Base-by-base conservation (phyloP, 2,888 invertebrate genomes). In the Lucinisca nassula region DNA sequence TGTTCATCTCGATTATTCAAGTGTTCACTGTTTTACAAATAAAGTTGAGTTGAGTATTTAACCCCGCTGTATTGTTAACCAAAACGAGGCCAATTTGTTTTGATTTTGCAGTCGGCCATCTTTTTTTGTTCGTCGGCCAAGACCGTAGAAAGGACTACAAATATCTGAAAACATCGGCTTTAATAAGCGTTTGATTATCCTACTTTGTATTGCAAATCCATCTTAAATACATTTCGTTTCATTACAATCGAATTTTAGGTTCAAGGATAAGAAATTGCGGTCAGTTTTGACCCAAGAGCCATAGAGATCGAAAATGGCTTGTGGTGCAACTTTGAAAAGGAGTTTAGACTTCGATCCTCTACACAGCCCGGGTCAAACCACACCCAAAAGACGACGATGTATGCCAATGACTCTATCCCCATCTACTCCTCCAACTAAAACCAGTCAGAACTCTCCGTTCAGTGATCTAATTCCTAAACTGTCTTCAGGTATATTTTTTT, bases 331-430 rank as follows among this genome's bases (percentile, higher is more conserved):
- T 95, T 97, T 99, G 93, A 99, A 99, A 97, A 97, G 99, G 97
- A 98, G 98, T 96, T 97, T 98, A 96, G 99, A 99, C 96, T 99
- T 99, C 98, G 99, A 99, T 97, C 98, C 98, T 92, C 97, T 98
- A 91, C 97, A 98, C 97, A 98, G 98, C 96, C 96, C 97, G 27
- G 89, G 93, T 10, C 97, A 97, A 87, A 97, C 98, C 95, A 98
- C 98, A 85, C 98, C 98, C 40, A 99, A 99, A 97, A 97, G 99
- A 96, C 97, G 99, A 96, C 97, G 99, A 97, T 99, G 98, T 97
- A 98, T 98, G 95, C 98, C 98, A 85, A 98, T 98, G 97, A 98
- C 98, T 95, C 97, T 97, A 86, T 97, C 97, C 82, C 97, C 96
- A 96, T 97, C 96, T 96, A 97, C 96, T 45, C 96, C 96, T 35